phyloP scores from a whole-genome alignment of 1,140 invertebrate genomes.

The Phymastichus coffea region DNA sequence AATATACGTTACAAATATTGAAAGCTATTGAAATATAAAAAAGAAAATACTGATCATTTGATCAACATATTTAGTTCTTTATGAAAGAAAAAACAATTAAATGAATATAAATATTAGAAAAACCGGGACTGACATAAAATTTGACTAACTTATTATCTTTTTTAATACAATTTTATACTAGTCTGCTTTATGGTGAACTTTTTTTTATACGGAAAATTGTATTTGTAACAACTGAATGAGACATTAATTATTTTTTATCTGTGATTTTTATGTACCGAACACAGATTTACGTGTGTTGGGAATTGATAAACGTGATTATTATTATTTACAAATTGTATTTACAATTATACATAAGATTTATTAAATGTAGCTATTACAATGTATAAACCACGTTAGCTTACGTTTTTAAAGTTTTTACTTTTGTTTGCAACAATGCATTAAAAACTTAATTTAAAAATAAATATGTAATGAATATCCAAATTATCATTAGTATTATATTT shows the following conservation, averaged over 20 bases:
- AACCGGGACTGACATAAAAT: neutral
- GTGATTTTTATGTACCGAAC: conserved; percentile 34
- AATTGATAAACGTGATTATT: conserved; percentile 13
- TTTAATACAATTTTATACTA: conserved; percentile 26
- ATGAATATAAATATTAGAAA: too few relatives aligned
- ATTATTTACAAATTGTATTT: conserved; percentile 4
- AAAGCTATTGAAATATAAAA: conserved; percentile 5
- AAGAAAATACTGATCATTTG: neutral
- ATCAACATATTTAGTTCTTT: too few relatives aligned
- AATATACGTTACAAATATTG: conserved; percentile 17
- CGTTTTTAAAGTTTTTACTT: conserved; percentile 13
- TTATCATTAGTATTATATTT: neutral
- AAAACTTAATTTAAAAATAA: neutral
- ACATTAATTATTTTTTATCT: conserved; percentile 30
- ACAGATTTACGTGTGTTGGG: conserved; percentile 6
- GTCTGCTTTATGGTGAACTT: conserved; percentile 17
- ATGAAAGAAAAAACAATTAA: too few relatives aligned
- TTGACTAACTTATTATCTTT: conserved; percentile 11
- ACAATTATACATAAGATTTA: conserved; percentile 5
- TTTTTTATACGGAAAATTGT: conserved; percentile 8
- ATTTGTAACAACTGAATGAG: conserved; percentile 15
- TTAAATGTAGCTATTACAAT: neutral
- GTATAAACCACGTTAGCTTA: conserved; percentile 3
- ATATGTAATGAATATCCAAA: neutral
- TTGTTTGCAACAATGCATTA: neutral